Conservation (phyloP, 2,113 vertebrate genomes). For the Seriola aureovittata region DNA sequence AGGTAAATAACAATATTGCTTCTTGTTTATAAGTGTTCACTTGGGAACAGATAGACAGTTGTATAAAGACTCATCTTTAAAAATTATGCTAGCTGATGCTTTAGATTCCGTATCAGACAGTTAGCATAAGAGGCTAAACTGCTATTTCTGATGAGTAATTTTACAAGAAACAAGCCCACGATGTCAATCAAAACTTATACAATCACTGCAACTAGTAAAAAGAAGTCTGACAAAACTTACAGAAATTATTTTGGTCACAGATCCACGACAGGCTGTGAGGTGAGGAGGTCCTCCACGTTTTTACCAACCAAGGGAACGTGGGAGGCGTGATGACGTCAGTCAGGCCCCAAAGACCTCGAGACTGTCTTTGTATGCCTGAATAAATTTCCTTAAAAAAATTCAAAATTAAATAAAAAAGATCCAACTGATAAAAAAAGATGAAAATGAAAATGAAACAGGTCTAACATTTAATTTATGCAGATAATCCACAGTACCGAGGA, state of each 20-base stretch:
- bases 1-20: too few relatives aligned
- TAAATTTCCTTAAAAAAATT: background rate
- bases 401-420: background rate
- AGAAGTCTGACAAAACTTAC: slow-evolving; percentile 1
- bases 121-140: slow-evolving; percentile 60
- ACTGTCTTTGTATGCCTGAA: slow-evolving; percentile 68
- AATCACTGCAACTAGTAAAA: accelerated
- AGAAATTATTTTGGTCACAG: background rate
- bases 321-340: slow-evolving; percentile 48
- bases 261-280: background rate
- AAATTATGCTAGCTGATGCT: background rate
- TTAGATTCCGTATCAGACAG: background rate
- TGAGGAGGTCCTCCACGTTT: slow-evolving; percentile 64
- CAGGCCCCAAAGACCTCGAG: slow-evolving; percentile 56
- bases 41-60: background rate
- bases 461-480: too few relatives aligned
- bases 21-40: background rate
- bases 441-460: too few relatives aligned
- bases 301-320: slow-evolving; percentile 34
- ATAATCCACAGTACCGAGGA: too few relatives aligned
- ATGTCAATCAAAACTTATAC: accelerated
- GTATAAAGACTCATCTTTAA: background rate
- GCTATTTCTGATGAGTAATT: background rate
- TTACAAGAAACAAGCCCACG: background rate
- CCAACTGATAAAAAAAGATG: background rate